Conservation (phyloP, 2,113 vertebrate genomes). For the Telmatochromis brachygnathus region DNA sequence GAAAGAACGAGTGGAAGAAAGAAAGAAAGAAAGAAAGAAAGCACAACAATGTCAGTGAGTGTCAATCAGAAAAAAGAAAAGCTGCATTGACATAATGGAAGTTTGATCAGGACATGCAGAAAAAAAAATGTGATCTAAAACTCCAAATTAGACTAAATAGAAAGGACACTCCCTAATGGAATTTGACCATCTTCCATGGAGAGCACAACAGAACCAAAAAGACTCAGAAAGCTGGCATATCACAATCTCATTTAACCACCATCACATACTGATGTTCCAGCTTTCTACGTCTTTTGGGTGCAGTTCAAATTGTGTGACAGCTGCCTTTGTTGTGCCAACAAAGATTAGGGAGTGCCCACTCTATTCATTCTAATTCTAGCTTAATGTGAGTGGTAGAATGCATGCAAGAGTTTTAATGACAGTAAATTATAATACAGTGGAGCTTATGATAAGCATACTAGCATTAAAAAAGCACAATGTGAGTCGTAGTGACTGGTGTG, state of each 20-base stretch:
- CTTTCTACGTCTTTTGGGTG: background rate
- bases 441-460: background rate
- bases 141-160: conserved; percentile 14
- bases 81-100: conserved; percentile 50
- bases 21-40: conserved; percentile 63
- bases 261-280: background rate
- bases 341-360: background rate
- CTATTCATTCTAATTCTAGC: conserved; percentile 9
- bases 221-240: background rate
- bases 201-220: background rate
- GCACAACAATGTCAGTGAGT: conserved; percentile 69
- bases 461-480: conserved; percentile 1
- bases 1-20: conserved; percentile 77
- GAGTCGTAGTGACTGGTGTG: conserved; percentile 5
- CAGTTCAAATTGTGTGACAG: background rate
- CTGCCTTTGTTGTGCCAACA: background rate
- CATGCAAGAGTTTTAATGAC: background rate
- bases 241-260: background rate
- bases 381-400: conserved; percentile 3
- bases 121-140: conserved; percentile 12
- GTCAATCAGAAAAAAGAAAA: conserved; percentile 65
- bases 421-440: background rate
- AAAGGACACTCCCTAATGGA: conserved; percentile 6
- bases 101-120: conserved; percentile 52
- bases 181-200: background rate